Conservation (phyloP, 2,113 vertebrate species). For the Gobio gobio region DNA sequence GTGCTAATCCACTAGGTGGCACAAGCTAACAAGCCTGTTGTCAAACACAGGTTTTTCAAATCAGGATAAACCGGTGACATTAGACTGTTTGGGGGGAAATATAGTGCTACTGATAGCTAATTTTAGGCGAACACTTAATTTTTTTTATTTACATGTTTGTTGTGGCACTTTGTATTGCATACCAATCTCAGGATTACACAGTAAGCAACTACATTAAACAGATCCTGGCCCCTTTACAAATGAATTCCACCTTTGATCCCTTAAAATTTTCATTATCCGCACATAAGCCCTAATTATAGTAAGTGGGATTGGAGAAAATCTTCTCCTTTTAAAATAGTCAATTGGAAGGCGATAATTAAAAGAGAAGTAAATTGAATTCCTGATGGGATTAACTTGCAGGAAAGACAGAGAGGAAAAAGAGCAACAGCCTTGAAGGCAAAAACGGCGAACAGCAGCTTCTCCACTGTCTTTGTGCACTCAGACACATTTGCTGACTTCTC, state of each 20-base stretch:
- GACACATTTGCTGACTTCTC: constrained; percentile 9
- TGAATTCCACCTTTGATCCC: constrained; percentile 71
- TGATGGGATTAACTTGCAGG: constrained; percentile 58
- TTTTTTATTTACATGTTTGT: constrained; percentile 58
- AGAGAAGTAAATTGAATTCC: constrained; percentile 64
- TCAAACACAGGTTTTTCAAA: constrained; percentile 30
- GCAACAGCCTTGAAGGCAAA: constrained; percentile 23
- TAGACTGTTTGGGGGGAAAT: neutral
- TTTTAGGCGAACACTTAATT: neutral
- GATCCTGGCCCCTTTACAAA: constrained; percentile 56
- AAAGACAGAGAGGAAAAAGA: constrained; percentile 37
- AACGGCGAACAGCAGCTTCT: constrained; percentile 14
- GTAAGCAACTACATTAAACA: constrained; percentile 58
- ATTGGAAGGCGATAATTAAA: constrained; percentile 70
- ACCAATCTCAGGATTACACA: constrained; percentile 43
- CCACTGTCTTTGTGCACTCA: constrained; percentile 13
- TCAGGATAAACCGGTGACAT: constrained; percentile 20
- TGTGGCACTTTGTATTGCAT: constrained; percentile 29
- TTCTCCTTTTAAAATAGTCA: constrained; percentile 69
- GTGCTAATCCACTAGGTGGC: constrained; percentile 61
- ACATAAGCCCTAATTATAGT: constrained; percentile 72
- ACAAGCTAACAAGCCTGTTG: constrained; percentile 57
- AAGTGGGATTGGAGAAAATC: constrained; percentile 71
- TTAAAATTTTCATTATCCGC: constrained; percentile 65
- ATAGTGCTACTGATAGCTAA: neutral